phyloP scores from a whole-genome alignment of 2,797 vertebrate genomes.

The Cottoperca gobio region DNA sequence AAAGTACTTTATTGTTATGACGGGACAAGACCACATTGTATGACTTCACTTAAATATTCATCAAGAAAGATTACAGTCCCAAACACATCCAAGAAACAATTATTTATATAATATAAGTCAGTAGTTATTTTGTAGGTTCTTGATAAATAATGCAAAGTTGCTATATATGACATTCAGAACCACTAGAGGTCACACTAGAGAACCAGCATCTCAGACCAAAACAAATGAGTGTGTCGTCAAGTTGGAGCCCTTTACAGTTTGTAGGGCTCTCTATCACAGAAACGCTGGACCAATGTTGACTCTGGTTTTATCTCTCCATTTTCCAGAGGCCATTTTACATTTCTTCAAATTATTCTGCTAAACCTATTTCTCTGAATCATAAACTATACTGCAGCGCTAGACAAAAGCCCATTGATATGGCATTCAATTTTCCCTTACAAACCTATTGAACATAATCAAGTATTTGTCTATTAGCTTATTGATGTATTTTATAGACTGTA shows the following conservation, averaged over 20 bases:
- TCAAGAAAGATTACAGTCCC: neutral
- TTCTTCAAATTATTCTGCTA: slow-evolving; percentile 17
- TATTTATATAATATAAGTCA: neutral
- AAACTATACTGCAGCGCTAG: slow-evolving; percentile 28
- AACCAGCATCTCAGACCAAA: neutral
- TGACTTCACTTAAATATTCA: neutral
- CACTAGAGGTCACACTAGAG: neutral
- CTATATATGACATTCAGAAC: neutral
- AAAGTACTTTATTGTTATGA: neutral
- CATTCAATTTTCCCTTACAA: slow-evolving; percentile 41
- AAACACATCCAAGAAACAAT: neutral
- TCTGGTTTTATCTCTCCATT: neutral
- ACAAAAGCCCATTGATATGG: slow-evolving; percentile 35
- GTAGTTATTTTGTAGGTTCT: too few species aligned
- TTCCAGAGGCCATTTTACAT: neutral
- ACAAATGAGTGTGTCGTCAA: neutral
- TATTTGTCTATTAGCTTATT: slow-evolving; percentile 49
- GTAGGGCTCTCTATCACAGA: neutral
- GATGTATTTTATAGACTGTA: slow-evolving; percentile 45
- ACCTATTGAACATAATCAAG: slow-evolving; percentile 39
- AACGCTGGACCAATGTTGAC: neutral
- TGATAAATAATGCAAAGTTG: neutral
- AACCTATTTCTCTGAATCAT: slow-evolving; percentile 28
- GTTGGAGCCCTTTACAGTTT: neutral
- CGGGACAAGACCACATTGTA: neutral